Evolutionary conservation across 2,797 vertebrate genomes (phyloP), one percentile per base, ranked within the genome.

Genomic region (Coregonus ussuriensis): DNA sequence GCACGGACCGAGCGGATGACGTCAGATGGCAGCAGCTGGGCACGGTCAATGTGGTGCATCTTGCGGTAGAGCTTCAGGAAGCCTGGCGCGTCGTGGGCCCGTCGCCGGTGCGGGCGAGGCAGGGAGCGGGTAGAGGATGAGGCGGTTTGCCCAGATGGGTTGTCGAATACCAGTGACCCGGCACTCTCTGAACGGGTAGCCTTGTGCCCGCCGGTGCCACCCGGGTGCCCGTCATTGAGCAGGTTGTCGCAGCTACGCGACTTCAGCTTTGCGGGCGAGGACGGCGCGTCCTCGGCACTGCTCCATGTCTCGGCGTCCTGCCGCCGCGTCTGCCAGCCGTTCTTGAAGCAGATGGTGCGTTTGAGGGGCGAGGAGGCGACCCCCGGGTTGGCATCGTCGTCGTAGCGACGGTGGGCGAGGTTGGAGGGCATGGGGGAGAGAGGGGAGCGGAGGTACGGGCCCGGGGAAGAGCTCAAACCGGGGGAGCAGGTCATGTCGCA

Each of bases 11-110:
- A 99, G 85, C 97, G 98, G 63, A 99, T 99, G 35, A 98, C 95
- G 68, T 99, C 98, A 0, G 97, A 97, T 1, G 92, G 96, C 89
- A 99, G 93, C 83, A 99, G 90, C 67, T 98, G 97, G 76, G 96
- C 95, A 37, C 98, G 95, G 88, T 99, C 97, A 52, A 99, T 99
- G 82, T 96, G 97, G 79, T 99, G 98, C 98, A 99, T 99, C 80
- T 97, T 98, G 77, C 95, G 97, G 91, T 99, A 99, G 82, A 99
- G 93, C 91, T 98, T 96, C 4, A 99, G 94, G 91, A 99, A 99
- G 6, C 97, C 98, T 0, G 97, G 97, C 1, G 96, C 94, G 18
- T 97, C 94, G 0, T 98, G 98, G 0, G 97, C 96, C 1, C 88
- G 84, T 25, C 92, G 88, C 71, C n/a, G n/a, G n/a, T n/a, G n/a